phyloP scores from a whole-genome alignment of 92 coral and sea anemone species.

The Bergia puertoricense region DNA sequence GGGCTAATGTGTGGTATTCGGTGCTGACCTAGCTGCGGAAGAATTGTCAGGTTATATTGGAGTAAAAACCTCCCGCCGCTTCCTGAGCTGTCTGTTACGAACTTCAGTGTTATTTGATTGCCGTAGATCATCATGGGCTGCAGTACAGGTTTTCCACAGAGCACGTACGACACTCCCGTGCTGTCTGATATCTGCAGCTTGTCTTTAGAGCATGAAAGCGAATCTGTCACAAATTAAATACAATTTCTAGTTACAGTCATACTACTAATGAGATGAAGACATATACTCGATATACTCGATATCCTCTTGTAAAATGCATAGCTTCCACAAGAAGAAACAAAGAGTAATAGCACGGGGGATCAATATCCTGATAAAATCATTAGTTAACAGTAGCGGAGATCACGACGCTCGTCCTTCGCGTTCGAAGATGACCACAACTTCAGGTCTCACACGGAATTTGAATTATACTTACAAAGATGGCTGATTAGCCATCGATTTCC shows the following conservation, averaged over 20 bases:
- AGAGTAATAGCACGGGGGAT: too few relatives aligned
- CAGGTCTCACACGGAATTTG: too few relatives aligned
- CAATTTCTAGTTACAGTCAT: neutral
- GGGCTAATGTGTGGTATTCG: neutral
- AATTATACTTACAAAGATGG: too few relatives aligned
- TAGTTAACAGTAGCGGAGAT: too few relatives aligned
- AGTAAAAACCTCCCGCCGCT: constrained; percentile 8
- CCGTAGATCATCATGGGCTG: constrained; percentile 31
- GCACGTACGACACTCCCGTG: constrained; percentile 15
- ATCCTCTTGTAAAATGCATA: too few relatives aligned
- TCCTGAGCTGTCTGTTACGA: constrained; percentile 24
- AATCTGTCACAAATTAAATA: neutral
- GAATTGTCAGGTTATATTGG: constrained; percentile 26
- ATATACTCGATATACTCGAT: too few relatives aligned
- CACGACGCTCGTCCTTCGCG: too few relatives aligned
- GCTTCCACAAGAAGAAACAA: too few relatives aligned
- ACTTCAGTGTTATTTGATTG: constrained; percentile 5
- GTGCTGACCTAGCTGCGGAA: constrained; percentile 23
- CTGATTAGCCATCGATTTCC: too few relatives aligned
- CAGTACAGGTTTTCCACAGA: constrained; percentile 11
- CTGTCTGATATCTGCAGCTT: constrained; percentile 35
- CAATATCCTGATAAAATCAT: too few relatives aligned
- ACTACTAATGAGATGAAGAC: too few relatives aligned
- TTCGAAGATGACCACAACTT: too few relatives aligned
- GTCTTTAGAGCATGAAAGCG: constrained; percentile 30